A percentile compares a stretch with the other conserved stretches of the same genome.
phyloP scores from a whole-genome alignment of 2,888 invertebrate genomes.

The Cryptus armator region DNA sequence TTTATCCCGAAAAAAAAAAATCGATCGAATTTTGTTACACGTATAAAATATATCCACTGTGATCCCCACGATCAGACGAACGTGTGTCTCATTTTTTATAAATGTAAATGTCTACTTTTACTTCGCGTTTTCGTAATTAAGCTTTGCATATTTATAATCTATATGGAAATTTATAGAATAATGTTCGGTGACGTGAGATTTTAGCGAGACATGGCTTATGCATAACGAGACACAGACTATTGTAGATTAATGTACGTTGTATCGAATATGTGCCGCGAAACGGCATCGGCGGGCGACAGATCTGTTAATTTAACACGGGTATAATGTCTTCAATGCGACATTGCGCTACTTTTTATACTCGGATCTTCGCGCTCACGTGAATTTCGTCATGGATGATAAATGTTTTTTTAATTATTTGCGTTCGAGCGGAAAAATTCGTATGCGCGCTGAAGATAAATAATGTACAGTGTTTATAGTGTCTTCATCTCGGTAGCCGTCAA shows the following conservation, averaged over 20 bases:
- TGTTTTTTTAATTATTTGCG: not conserved
- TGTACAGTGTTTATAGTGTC: not conserved
- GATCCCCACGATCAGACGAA: constrained; percentile 2
- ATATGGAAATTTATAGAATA: constrained; percentile 42
- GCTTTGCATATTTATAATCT: constrained; percentile 46
- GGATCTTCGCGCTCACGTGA: not conserved
- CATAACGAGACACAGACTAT: not conserved
- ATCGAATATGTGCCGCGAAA: not conserved
- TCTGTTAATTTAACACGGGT: not conserved
- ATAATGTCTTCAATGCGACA: not conserved
- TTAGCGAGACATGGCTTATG: not conserved
- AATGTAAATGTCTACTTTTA: constrained; percentile 1
- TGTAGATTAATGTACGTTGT: not conserved
- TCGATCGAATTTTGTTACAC: no score
- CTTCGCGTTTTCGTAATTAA: constrained; percentile 12
- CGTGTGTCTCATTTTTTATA: constrained; percentile 11
- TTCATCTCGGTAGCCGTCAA: constrained; percentile 30
- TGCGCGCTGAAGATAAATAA: not conserved
- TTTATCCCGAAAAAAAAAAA: no score
- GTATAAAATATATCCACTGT: not conserved
- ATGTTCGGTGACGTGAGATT: constrained; percentile 28
- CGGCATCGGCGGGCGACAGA: not conserved
- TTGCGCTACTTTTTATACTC: not conserved
- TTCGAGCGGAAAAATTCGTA: not conserved
- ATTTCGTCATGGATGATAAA: not conserved